Evolutionary conservation across 1,140 invertebrate genomes (phyloP).

Genomic region (Drosophila bipectinata): DNA sequence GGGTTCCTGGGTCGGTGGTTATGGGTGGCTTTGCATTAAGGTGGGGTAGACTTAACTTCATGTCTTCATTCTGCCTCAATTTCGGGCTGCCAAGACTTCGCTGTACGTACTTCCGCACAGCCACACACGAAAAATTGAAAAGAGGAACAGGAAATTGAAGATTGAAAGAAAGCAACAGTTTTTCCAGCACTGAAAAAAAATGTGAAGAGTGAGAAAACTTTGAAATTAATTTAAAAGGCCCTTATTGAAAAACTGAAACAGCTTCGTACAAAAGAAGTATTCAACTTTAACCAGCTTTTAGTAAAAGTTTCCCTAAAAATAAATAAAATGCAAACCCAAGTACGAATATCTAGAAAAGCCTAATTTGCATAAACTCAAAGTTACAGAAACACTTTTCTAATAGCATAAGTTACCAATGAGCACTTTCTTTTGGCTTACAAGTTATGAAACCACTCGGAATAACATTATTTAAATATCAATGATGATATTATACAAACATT

Average conservation of each 20-base stretch:
- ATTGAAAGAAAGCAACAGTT: slow-evolving; percentile 37
- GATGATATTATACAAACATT: slow-evolving; percentile 29
- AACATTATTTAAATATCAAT: slow-evolving; percentile 26
- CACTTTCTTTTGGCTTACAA: slow-evolving; percentile 2
- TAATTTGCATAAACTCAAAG: not conserved
- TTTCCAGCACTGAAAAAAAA: slow-evolving; percentile 21
- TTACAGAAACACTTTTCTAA: not conserved
- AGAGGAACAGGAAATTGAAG: slow-evolving; percentile 20
- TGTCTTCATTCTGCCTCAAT: slow-evolving; percentile 45
- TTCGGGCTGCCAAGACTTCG: slow-evolving; percentile 30
- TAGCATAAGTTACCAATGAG: not conserved
- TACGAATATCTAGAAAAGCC: not conserved
- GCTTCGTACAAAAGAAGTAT: too few relatives aligned
- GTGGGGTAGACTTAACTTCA: slow-evolving; percentile 35
- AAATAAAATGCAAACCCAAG: too few relatives aligned
- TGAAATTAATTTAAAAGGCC: not conserved
- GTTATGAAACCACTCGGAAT: slow-evolving; percentile 47
- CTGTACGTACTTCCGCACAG: slow-evolving; percentile 12
- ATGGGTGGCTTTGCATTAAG: slow-evolving; percentile 3
- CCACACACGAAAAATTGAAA: slow-evolving; percentile 18
- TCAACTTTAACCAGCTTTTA: too few relatives aligned
- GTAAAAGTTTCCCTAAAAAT: not conserved
- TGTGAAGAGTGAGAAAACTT: not conserved
- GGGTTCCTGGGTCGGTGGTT: slow-evolving; percentile 13
- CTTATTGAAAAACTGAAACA: not conserved